Percentiles rank a stretch among this genome's conserved stretches.
Conservation (phyloP, 2,113 vertebrate species). For the Balaeniceps rex region DNA sequence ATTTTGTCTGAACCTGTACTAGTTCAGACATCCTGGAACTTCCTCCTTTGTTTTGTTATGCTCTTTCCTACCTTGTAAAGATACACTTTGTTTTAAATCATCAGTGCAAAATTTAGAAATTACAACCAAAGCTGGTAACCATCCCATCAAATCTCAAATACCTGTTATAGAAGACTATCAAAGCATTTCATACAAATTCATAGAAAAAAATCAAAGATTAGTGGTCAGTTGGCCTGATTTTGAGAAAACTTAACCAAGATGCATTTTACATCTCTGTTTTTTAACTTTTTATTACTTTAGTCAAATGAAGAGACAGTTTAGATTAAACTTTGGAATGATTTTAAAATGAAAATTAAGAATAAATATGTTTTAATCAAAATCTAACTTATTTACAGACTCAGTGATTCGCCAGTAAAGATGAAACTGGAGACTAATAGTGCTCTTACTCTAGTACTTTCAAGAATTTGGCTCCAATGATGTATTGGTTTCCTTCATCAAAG, state of each 20-base stretch:
- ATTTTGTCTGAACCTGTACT: too few relatives aligned
- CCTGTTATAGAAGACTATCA: neutral
- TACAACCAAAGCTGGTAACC: neutral
- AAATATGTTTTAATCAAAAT: neutral
- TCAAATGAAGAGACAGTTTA: neutral
- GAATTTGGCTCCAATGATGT: neutral
- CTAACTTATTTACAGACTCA: neutral
- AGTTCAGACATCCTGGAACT: neutral
- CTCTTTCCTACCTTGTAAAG: neutral
- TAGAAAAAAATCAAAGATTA: neutral
- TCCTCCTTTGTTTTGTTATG: neutral
- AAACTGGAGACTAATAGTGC: neutral
- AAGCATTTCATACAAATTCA: neutral
- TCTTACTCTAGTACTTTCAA: neutral
- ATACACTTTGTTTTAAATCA: neutral
- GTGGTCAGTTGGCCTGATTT: neutral
- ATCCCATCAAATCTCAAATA: neutral
- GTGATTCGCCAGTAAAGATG: neutral
- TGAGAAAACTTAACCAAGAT: neutral
- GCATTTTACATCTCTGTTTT: neutral
- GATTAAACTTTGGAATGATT: neutral
- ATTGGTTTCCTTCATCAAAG: neutral
- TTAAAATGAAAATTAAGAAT: neutral
- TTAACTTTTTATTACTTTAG: neutral
- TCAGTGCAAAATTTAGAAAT: neutral